Evolutionary conservation across 1,140 invertebrate genomes (phyloP).

Genomic region (Araneus ventricosus): DNA sequence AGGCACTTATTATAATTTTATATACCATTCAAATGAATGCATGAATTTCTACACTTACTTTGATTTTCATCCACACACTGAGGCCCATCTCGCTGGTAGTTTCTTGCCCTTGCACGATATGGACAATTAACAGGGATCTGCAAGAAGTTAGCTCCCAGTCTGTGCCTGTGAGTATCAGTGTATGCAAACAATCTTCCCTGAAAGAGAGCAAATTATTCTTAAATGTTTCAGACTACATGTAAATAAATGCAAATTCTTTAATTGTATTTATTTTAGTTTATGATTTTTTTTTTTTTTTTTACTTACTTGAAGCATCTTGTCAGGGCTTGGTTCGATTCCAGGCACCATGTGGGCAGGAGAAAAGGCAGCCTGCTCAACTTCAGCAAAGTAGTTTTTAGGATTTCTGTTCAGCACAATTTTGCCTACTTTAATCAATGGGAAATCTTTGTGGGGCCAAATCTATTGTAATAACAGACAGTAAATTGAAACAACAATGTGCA

Average conservation of each 20-base stretch:
- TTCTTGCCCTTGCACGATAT: conserved; percentile 83
- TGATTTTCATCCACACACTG: conserved; percentile 81
- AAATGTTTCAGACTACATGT: neutral
- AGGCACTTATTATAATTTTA: neutral
- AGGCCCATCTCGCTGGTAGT: conserved; percentile 94
- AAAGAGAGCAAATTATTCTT: conserved; percentile 4
- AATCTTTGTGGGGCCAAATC: conserved; percentile 95
- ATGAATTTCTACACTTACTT: conserved; percentile 57
- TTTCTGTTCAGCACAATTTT: conserved; percentile 93
- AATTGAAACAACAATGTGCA: too few species aligned
- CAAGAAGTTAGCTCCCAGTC: conserved; percentile 94
- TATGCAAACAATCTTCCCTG: conserved; percentile 95
- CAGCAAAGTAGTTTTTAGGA: conserved; percentile 95
- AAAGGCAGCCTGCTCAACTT: conserved; percentile 96
- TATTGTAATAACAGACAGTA: conserved; percentile 75
- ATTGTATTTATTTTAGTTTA: neutral
- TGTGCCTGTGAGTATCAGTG: conserved; percentile 95
- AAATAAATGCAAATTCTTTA: neutral
- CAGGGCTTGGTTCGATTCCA: conserved; percentile 93
- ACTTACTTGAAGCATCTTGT: conserved; percentile 92
- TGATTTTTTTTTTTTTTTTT: neutral
- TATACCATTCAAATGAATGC: neutral
- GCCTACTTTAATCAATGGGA: conserved; percentile 94
- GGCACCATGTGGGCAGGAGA: conserved; percentile 94
- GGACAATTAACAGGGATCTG: conserved; percentile 98